These are phyloP conservation scores for Carassius auratus DNA, from an alignment of 2,113 vertebrate genomes.

Conservation along the genomic window DNA sequence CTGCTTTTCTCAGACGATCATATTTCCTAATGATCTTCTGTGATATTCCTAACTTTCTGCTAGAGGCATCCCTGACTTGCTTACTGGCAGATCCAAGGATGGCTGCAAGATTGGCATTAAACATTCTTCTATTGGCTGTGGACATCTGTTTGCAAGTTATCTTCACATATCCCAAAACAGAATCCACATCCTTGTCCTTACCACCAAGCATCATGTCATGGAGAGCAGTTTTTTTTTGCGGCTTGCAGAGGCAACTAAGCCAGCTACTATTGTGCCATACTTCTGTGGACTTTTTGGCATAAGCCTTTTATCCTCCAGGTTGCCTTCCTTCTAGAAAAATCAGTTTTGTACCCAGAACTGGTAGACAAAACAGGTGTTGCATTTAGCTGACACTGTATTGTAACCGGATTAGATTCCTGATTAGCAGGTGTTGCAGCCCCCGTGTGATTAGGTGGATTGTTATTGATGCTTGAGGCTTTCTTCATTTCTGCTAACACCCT, in stretches of 20 bases:
- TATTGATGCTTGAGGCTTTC: background rate
- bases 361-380: conserved; percentile 3
- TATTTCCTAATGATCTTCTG: conserved; percentile 2
- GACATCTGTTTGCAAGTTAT: background rate
- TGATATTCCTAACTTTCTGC: conserved; percentile 10
- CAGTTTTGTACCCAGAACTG: conserved; percentile 5
- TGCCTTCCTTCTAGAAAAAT: background rate
- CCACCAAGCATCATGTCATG: conserved; percentile 8
- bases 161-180: background rate
- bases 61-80: conserved; percentile 9
- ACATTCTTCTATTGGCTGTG: background rate
- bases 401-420: background rate
- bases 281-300: too few species aligned
- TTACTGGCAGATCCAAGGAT: conserved; percentile 2
- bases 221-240: background rate
- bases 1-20: background rate
- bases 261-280: background rate
- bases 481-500: background rate
- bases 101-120: conserved; percentile 1
- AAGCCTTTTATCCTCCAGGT: background rate
- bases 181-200: background rate
- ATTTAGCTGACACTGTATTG: background rate
- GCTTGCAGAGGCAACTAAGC: background rate
- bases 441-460: too few species aligned
- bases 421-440: too few species aligned